Percentiles rank a stretch among this genome's conserved stretches.
Conservation (phyloP, 2,888 invertebrate genomes). For the Pilophorus perplexus region DNA sequence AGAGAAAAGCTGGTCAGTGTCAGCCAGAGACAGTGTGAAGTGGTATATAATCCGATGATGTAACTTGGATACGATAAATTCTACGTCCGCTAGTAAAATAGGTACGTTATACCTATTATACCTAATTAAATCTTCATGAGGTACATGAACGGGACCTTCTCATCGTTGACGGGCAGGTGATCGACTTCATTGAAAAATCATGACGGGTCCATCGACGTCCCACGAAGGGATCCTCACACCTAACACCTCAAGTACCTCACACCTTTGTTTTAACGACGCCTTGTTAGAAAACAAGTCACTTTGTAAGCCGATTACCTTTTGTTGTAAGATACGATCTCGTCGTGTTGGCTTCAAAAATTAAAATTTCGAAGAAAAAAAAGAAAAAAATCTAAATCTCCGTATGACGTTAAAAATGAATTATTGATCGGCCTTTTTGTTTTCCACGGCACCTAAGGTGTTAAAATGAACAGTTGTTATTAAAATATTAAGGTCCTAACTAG, state of each 20-base stretch:
- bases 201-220: not conserved
- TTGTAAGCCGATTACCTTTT: constrained; percentile 1
- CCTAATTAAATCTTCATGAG: not conserved
- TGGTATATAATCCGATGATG: no score
- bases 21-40: no score
- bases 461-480: not conserved
- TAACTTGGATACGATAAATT: no score
- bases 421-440: no score
- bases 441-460: no score
- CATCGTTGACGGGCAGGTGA: not conserved
- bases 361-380: no score
- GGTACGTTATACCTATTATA: not conserved
- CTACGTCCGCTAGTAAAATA: no score
- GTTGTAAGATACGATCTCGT: constrained; percentile 4
- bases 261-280: constrained; percentile 6
- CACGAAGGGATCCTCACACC: not conserved
- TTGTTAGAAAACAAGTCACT: constrained; percentile 10
- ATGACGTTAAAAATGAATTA: no score
- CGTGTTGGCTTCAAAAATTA: no score
- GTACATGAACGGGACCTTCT: no score
- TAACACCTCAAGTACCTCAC: not conserved
- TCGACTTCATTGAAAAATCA: not conserved
- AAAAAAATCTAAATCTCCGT: no score
- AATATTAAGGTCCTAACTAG: not conserved
- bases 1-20: no score